Conservation (phyloP, 2,113 vertebrate genomes). For the Ceyx cyanopectus region DNA sequence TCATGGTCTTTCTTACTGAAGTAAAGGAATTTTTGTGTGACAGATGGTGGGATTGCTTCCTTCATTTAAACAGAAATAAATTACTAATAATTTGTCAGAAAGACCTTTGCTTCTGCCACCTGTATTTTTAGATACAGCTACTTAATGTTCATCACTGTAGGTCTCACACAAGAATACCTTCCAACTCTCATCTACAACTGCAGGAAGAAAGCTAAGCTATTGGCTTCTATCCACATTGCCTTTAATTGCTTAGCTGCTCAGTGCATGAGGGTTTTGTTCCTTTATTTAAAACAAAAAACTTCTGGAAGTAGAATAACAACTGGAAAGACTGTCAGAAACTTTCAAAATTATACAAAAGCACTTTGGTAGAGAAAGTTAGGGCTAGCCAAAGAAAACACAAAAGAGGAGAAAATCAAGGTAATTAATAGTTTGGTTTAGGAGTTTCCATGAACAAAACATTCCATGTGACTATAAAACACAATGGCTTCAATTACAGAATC, state of each 20-base stretch:
- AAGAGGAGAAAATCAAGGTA: background rate
- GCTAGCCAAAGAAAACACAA: background rate
- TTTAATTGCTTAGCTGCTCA: background rate
- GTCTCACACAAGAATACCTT: background rate
- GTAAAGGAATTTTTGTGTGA: background rate
- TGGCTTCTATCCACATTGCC: background rate
- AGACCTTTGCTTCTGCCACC: background rate
- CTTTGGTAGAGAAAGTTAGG: background rate
- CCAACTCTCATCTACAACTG: background rate
- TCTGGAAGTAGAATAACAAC: background rate
- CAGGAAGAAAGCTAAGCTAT: background rate
- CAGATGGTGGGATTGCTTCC: background rate
- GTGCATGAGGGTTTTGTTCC: background rate
- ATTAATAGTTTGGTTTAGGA: background rate
- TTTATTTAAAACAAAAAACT: background rate
- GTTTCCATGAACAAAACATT: background rate
- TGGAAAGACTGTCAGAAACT: background rate
- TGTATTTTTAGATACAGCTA: slow-evolving; percentile 4
- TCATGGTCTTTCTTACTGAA: background rate
- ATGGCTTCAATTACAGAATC: background rate
- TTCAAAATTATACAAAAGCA: background rate
- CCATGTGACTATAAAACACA: background rate
- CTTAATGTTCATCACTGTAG: background rate
- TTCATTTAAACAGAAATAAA: background rate
- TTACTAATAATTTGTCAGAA: slow-evolving; percentile 12